Base-by-base conservation (phyloP, 2,888 invertebrate species). In the Liodrosophila aerea region DNA sequence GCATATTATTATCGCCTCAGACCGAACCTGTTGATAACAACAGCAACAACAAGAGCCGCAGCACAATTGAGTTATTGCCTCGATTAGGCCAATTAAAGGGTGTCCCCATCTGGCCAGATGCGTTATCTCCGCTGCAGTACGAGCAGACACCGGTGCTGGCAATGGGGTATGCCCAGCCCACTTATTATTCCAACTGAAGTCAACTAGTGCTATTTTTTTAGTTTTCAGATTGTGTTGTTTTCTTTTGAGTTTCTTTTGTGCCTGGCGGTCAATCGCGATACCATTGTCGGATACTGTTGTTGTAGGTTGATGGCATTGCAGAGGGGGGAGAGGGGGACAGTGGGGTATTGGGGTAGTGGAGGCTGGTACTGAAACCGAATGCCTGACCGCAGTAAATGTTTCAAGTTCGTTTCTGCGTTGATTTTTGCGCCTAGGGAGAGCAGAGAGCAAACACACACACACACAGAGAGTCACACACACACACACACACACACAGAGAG, bases 21-120 rank as follows among this genome's bases (percentile, higher is more conserved):
- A 43, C 16, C 62, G 54, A n/a, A n/a, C n/a, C 30, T 62, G 44
- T 51, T 74, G 85, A 84, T 78, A 77, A 84, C 27, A 59, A 5
- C 22, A 22, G 22, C 2, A 5, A 22, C 22, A 22, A 22, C 22
- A 22, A 22, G 3, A 22, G 5, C 3, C 22, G 27, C n/a, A n/a
- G n/a, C n/a, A n/a, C n/a, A 84, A 82, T 78, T 85, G 85, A 78
- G 85, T 78, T 82, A 78, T 78, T 78, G 83, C 57, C 47, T 59
- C 78, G 72, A 82, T 78, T 78, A 72, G 64, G 66, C 58, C 82
- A 82, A 82, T 78, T 78, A 85, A 85, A 78, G 78, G 76, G 65
- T 82, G 65, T 75, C 58, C 67, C 56, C 30, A 7, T 3, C 30
- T n/a, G 7, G 22, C 2, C 5, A 22, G 22, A 22, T 22, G 22